phyloP scores from a whole-genome alignment of 1,140 invertebrate species.

The Drosophila nannoptera region DNA sequence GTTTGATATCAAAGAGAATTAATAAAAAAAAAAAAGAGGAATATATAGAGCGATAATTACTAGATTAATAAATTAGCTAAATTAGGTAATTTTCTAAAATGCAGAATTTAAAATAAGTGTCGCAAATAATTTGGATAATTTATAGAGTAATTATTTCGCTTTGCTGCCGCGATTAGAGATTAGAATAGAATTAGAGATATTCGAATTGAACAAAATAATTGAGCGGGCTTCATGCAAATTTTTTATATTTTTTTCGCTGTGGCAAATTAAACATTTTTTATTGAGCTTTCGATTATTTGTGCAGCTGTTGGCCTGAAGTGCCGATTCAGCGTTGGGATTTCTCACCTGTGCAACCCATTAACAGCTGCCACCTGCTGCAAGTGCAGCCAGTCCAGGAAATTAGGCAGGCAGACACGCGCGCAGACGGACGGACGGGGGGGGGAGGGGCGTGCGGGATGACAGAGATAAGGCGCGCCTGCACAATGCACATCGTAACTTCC shows the following conservation, averaged over 20 bases:
- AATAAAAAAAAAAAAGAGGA: not conserved
- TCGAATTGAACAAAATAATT: not conserved
- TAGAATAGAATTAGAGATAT: too few species aligned
- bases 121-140: not conserved
- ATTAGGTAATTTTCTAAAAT: constrained; percentile 5
- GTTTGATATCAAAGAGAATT: not conserved
- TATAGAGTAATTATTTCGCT: not conserved
- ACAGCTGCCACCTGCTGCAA: constrained; percentile 27
- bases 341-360: constrained; percentile 22
- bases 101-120: not conserved
- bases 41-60: not conserved
- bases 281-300: constrained; percentile 16
- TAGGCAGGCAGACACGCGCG: not conserved
- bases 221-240: not conserved
- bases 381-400: constrained; percentile 17
- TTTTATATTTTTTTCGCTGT: not conserved
- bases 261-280: constrained; percentile 9
- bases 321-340: constrained; percentile 13
- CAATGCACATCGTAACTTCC: constrained; percentile 36
- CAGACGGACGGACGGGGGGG: not conserved
- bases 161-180: not conserved
- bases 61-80: not conserved
- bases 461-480: not conserved
- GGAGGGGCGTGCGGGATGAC: constrained; percentile 17
- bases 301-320: constrained; percentile 19